Evolutionary conservation across 2,113 vertebrate genomes (phyloP), one percentile per base, ranked within the genome.

Genomic region (Eptatretus burgeri): DNA sequence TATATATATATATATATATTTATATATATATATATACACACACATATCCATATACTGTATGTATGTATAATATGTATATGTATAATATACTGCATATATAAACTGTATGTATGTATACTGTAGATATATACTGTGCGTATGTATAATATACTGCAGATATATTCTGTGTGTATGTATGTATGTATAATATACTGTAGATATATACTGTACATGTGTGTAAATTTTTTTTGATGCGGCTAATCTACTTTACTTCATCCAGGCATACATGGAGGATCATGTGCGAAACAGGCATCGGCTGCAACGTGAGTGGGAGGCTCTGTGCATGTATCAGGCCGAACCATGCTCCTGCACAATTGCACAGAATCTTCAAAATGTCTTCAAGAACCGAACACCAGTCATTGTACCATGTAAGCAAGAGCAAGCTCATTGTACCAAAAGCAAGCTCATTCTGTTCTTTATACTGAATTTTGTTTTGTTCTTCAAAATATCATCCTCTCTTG

Each of bases 251-350:
- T 20, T n/a, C 50, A 9, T 9, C 1, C 71, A 95, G 91, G 79
- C 89, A 0, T 98, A 98, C 14, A 98, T 98, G 91, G 91, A 98
- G 72, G 91, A 98, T 68, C 91, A 98, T 67, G 76, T 98, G 67
- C 77, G 80, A 67, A 95, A 93, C 68, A 80, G 82, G 65, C 88
- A 93, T 71, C 82, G 91, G 4, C 74, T 93, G 67, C 81, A 81
- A 72, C 86, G 89, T 73, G 89, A 95, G 70, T 95, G 91, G 91
- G 82, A 93, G 70, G 87, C 84, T 0, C 71, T 95, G 67, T 91
- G 91, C 20, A 81, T 80, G 19, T 93, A 94, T 72, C 89, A 95
- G 73, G 86, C 89, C 0, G 91, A 98, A 65, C 86, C 91, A 66
- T 84, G 81, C 64, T 17, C 76, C 64, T 80, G 83, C 5, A 73